These are phyloP conservation scores for Pseudomyrmex sp. DNA, from an alignment of 1,140 invertebrate genomes.

Conservation along the genomic window DNA sequence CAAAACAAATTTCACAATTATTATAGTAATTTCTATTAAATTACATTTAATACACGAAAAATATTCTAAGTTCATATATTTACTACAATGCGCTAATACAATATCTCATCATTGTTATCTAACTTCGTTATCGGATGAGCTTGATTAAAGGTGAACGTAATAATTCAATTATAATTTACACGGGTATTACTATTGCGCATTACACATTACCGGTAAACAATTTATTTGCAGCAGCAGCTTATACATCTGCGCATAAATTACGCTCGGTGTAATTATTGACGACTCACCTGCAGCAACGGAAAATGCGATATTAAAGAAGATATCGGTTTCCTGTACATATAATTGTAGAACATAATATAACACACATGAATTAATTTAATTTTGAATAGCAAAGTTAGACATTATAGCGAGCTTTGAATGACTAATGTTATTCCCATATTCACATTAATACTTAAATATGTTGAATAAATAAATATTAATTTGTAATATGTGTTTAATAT, in stretches of 20 bases:
- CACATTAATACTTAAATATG: slow-evolving; percentile 33
- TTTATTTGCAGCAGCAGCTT: slow-evolving; percentile 44
- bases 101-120: slow-evolving; percentile 29
- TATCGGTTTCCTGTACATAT: slow-evolving; percentile 15
- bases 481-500: background rate
- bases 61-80: slow-evolving; percentile 51
- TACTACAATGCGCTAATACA: background rate
- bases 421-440: slow-evolving; percentile 26
- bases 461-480: slow-evolving; percentile 25
- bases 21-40: slow-evolving; percentile 15
- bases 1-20: slow-evolving; percentile 8
- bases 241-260: slow-evolving; percentile 51
- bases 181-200: slow-evolving; percentile 31
- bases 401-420: slow-evolving; percentile 15
- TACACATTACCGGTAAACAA: slow-evolving; percentile 51
- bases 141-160: slow-evolving; percentile 49
- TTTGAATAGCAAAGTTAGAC: slow-evolving; percentile 16
- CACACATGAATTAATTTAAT: slow-evolving; percentile 41
- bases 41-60: slow-evolving; percentile 34
- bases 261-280: slow-evolving; percentile 36
- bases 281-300: slow-evolving; percentile 35
- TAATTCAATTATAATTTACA: slow-evolving; percentile 55
- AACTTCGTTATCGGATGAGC: slow-evolving; percentile 46
- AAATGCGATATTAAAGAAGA: slow-evolving; percentile 52
- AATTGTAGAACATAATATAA: slow-evolving; percentile 50